These are phyloP conservation scores for Meda fulgida DNA, from an alignment of 2,797 vertebrate genomes.

Conservation along the genomic window DNA sequence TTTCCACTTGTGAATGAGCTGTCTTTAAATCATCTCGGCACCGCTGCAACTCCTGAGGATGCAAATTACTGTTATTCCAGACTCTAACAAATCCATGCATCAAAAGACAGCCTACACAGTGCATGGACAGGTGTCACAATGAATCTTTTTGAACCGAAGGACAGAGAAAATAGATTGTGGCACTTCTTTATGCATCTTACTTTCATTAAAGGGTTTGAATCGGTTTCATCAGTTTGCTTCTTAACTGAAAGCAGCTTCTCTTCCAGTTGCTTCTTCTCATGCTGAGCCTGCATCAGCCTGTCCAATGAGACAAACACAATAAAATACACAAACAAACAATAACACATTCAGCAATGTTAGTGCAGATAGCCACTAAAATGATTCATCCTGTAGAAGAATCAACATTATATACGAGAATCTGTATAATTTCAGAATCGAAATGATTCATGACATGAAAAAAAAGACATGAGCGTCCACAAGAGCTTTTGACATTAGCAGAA, in stretches of 20 bases:
- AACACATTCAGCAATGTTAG: not conserved
- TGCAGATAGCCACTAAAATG: not conserved
- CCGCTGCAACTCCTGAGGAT: constrained; percentile 78
- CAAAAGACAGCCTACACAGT: not conserved
- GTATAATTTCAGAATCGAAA: not conserved
- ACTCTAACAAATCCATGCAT: not conserved
- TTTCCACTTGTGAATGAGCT: constrained; percentile 70
- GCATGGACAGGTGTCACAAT: not conserved
- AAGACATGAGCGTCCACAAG: not conserved
- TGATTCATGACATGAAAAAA: not conserved
- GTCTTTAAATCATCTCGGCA: constrained; percentile 75
- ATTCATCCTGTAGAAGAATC: not conserved
- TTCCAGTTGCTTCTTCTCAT: constrained; percentile 85
- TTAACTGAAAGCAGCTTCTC: constrained; percentile 74
- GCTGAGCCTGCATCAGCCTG: constrained; percentile 85
- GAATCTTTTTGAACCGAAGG: not conserved
- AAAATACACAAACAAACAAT: constrained; percentile 13
- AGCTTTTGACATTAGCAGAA: not conserved
- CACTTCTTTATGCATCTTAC: constrained; percentile 66
- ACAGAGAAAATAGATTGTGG: constrained; percentile 41
- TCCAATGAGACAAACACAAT: constrained; percentile 26
- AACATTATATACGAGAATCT: not conserved
- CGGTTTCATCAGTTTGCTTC: constrained; percentile 69
- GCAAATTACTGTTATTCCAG: not conserved
- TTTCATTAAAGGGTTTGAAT: constrained; percentile 73